Conservation (phyloP, 2,888 invertebrate species). For the Halocaridina rubra region DNA sequence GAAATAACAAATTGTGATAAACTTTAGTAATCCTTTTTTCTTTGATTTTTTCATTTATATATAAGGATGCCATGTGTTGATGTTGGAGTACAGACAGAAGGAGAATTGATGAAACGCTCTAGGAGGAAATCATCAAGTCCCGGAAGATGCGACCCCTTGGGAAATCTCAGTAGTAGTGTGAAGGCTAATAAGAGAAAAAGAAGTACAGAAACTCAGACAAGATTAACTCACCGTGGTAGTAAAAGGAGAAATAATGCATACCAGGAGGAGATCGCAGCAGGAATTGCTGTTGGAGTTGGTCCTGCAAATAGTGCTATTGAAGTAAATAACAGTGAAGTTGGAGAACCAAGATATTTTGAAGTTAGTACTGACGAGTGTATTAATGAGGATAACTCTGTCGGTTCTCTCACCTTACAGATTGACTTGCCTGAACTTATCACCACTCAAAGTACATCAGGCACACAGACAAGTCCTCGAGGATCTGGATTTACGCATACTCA, state of each 20-base stretch:
- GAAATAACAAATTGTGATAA: too few relatives aligned
- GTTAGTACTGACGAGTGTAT: constrained; percentile 19
- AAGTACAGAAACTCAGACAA: constrained; percentile 55
- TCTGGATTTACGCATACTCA: constrained; percentile 26
- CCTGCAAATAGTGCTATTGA: neutral
- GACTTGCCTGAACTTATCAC: constrained; percentile 44
- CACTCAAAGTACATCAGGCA: constrained; percentile 51
- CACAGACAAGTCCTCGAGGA: constrained; percentile 53
- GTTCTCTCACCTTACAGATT: constrained; percentile 32
- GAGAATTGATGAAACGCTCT: constrained; percentile 18
- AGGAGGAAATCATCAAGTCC: constrained; percentile 51
- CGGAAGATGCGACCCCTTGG: constrained; percentile 5
- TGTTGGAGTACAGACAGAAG: constrained; percentile 56
- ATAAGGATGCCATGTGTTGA: constrained; percentile 49
- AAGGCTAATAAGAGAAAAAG: constrained; percentile 39
- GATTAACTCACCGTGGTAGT: constrained; percentile 43
- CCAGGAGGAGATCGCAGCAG: neutral
- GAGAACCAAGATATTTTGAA: constrained; percentile 9
- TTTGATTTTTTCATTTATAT: neutral
- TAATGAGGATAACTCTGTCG: constrained; percentile 29
- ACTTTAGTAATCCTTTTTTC: too few relatives aligned
- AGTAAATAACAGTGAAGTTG: neutral
- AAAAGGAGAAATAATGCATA: constrained; percentile 15
- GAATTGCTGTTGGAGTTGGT: neutral
- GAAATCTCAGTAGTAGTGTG: neutral